Evolutionary conservation across 2,888 invertebrate genomes (phyloP), one percentile per base, ranked within the genome.

Genomic region (Drosophila pseudotalamancana): DNA sequence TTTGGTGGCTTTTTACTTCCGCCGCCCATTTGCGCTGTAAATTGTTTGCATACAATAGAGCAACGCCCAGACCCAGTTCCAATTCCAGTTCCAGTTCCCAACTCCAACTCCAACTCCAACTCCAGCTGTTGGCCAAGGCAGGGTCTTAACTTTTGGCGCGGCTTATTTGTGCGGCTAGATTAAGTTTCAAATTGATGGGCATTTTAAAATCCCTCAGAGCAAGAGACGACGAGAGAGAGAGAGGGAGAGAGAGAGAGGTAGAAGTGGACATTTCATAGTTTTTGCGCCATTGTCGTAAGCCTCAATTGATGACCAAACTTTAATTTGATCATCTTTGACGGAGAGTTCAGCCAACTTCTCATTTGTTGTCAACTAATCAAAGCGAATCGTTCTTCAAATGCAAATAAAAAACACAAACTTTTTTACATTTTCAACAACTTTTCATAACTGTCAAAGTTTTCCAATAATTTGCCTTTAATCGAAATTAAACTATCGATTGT

Each of bases 141-240:
- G 35, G 79, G 84, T 82, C 79, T 84, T 87, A 84, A 87, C 79
- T 82, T 84, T 75, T 78, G 86, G 83, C 73, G 77, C 68, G 75
- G 79, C 79, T 87, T 84, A 78, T 87, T 86, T 84, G 85, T 77
- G 78, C 71, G 72, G 72, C 82, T 73, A 85, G 84, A 87, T 85
- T 85, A 85, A 80, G 85, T 87, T 85, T 84, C 81, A 85, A 87
- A 87, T 87, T 83, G 84, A 83, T 83, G 87, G 73, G 72, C 84
- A 69, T 74, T 78, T 68, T 69, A 66, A 59, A 79, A 71, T 64
- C 46, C 53, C 45, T 11, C 27, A 40, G 39, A 12, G n/a, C 19
- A 19, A n/a, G 14, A 25, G 39, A 12, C 12, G 12, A 19, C 8
- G 14, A 25, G 18, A 53, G 11, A 6, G 4, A 9, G 2, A 21